Evolutionary conservation across 2,888 invertebrate genomes (phyloP), one percentile per base, ranked within the genome.

Genomic region (Hirtodrosophila histrioides): DNA sequence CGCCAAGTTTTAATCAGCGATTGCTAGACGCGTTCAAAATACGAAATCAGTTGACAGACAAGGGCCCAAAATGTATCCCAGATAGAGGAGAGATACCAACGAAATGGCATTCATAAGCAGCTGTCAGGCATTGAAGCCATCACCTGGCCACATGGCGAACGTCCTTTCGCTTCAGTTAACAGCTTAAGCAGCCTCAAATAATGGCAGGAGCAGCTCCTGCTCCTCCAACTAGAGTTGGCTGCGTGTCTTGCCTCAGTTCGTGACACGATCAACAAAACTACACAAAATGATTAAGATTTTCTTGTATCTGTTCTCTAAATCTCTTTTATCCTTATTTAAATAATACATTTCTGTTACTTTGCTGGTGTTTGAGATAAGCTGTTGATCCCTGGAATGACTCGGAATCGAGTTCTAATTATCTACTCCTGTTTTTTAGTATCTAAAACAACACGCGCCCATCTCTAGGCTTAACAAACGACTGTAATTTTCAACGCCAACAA

Each of bases 1-100:
- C 46, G 27, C 33, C 6, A 44, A 51, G 63, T 74, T 81, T 84
- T 81, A 81, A 85, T 85, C 75, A 75, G 62, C 49, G 67, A 27
- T 56, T 33, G 44, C 12, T 17, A 27, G 49, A 76, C 58, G 66
- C 86, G 55, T 29, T 53, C 31, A 35, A 73, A 70, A 70, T 83
- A 80, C 83, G 24, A 69, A 86, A 73, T 63, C 68, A 80, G 55
- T 62, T 65, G 69, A 46, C 45, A 46, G 37, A 9, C 31, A 10
- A 36, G 7, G 8, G 12, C 11, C 12, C 12, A 10, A 31, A 8
- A 37, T 35, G 11, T 46, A 46, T 56, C 55, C 31, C 2, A 33
- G 55, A 23, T 46, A 24, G 17, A 43, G 17, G 17, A 8, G 43
- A 60, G 45, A 10, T 57, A 23, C 41, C 27, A 24, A 24, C 6